Percentiles rank a stretch among this genome's conserved stretches.
Evolutionary conservation across 37 sponge, comb jelly and placozoan genomes (phyloP).

Genomic region (Eunapius fragilis): DNA sequence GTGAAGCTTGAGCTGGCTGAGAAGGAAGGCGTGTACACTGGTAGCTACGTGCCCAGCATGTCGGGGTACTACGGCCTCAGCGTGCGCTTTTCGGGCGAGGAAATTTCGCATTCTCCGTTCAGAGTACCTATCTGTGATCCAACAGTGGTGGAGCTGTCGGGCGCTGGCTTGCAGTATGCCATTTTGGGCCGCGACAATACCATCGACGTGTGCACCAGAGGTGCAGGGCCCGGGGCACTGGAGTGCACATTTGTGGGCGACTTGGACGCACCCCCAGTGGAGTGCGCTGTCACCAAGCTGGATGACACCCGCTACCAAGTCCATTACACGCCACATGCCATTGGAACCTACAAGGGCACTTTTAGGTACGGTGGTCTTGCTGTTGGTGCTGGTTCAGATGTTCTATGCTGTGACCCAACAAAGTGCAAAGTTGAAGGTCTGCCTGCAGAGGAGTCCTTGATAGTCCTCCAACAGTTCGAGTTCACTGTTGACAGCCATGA

Average conservation of each 20-base stretch:
- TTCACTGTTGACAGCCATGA: slow-evolving; percentile 58
- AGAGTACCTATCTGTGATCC: slow-evolving; percentile 73
- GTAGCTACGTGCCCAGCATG: slow-evolving; percentile 59
- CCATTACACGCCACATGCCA: slow-evolving; percentile 54
- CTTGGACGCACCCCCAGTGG: slow-evolving; percentile 22
- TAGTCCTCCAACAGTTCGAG: not conserved
- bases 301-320: slow-evolving; percentile 57
- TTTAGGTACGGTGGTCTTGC: slow-evolving; percentile 9
- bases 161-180: slow-evolving; percentile 67
- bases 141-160: slow-evolving; percentile 43
- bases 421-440: too few relatives aligned
- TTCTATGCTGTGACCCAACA: not conserved
- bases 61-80: slow-evolving; percentile 74
- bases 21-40: slow-evolving; percentile 22
- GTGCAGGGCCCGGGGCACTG: slow-evolving; percentile 82
- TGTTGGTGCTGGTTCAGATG: not conserved
- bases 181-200: slow-evolving; percentile 42
- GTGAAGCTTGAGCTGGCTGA: slow-evolving; percentile 10
- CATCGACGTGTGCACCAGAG: slow-evolving; percentile 57
- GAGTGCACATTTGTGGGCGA: not conserved
- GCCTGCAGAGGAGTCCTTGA: too few relatives aligned
- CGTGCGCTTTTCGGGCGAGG: slow-evolving; percentile 73
- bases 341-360: slow-evolving; percentile 8
- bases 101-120: slow-evolving; percentile 76
- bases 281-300: slow-evolving; percentile 23